phyloP scores from a whole-genome alignment of 2,797 vertebrate species.

The Dendrocincla fuliginosa region DNA sequence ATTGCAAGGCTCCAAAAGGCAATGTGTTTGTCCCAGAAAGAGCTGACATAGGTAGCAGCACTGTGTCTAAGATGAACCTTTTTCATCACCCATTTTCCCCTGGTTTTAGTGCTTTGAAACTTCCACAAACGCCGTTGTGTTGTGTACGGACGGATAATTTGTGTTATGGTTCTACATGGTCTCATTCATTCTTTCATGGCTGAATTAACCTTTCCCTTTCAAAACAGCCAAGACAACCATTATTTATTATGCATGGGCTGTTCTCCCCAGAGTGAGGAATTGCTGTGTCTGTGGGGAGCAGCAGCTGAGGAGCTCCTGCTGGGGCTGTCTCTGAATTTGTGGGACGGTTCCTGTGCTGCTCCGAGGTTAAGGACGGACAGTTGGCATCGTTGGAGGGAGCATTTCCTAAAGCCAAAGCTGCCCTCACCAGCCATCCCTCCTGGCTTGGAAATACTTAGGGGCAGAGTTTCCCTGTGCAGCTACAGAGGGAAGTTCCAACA shows the following conservation, averaged over 20 bases:
- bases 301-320: not conserved
- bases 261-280: not conserved
- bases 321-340: not conserved
- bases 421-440: not conserved
- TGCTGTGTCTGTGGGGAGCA: not conserved
- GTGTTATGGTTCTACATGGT: not conserved
- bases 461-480: not conserved
- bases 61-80: not conserved
- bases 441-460: not conserved
- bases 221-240: not conserved
- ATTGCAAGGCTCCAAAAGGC: not conserved
- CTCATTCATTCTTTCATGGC: not conserved
- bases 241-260: conserved; percentile 1
- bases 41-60: not conserved
- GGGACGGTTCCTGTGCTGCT: not conserved
- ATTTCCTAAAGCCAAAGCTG: not conserved
- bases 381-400: not conserved
- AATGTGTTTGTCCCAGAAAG: not conserved
- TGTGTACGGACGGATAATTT: not conserved
- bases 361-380: not conserved
- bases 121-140: accelerated
- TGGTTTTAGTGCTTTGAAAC: not conserved
- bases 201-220: conserved; percentile 3
- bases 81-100: not conserved
- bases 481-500: not conserved